Percentiles rank a stretch among this genome's conserved stretches.
Evolutionary conservation across 2,888 invertebrate genomes (phyloP).

Genomic region (Meteorus colon): DNA sequence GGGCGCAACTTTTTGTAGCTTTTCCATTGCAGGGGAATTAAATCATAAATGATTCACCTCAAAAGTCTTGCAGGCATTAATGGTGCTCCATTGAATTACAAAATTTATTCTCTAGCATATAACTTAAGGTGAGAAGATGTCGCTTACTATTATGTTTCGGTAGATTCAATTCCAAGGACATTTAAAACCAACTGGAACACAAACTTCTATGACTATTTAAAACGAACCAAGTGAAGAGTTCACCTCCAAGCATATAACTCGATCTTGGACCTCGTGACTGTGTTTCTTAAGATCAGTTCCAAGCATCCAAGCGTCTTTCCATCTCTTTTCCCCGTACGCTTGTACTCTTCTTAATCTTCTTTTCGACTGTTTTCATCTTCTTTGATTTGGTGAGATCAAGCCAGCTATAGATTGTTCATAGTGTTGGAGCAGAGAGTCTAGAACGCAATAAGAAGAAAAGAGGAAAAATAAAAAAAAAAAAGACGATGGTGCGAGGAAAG

Average conservation of each 20-base stretch:
- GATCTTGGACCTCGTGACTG: background rate
- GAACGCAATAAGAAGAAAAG: background rate
- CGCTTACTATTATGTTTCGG: background rate
- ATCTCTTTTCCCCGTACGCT: too few species aligned
- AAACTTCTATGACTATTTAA: slow-evolving; percentile 8
- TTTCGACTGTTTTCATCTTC: background rate
- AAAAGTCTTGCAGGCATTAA: background rate
- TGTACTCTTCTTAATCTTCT: background rate
- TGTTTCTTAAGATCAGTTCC: slow-evolving; percentile 7
- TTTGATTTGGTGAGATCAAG: background rate
- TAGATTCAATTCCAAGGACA: background rate
- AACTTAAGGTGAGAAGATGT: background rate
- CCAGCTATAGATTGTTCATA: slow-evolving; percentile 13
- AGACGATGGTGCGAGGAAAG: background rate
- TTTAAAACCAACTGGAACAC: background rate
- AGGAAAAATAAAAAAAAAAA: background rate
- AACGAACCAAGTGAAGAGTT: slow-evolving; percentile 1
- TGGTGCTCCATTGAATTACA: background rate
- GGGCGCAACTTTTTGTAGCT: background rate
- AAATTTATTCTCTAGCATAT: background rate
- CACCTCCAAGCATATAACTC: slow-evolving; percentile 19
- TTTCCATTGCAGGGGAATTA: background rate
- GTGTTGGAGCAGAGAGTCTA: background rate
- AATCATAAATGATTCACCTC: background rate
- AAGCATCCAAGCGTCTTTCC: background rate